A percentile compares a stretch with the other conserved stretches of the same genome.
Conservation (phyloP, 2,113 vertebrate genomes). For the Anarrhichthys ocellatus region DNA sequence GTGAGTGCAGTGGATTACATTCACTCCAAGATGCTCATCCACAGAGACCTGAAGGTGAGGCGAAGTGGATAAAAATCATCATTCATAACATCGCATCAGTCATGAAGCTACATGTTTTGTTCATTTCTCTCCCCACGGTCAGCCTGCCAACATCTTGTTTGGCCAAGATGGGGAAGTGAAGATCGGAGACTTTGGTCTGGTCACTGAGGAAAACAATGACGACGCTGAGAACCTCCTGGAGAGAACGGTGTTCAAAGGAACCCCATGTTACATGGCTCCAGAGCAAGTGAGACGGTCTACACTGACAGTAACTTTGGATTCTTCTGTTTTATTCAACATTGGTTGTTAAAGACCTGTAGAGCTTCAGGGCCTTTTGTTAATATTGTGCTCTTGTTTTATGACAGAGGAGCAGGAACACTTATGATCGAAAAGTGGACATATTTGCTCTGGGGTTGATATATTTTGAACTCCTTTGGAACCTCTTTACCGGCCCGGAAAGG, state of each 20-base stretch:
- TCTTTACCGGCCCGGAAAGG: conserved; percentile 50
- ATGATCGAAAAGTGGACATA: conserved; percentile 90
- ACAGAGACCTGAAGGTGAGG: conserved; percentile 84
- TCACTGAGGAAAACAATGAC: conserved; percentile 70
- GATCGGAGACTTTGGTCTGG: conserved; percentile 93
- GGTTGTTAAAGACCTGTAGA: neutral
- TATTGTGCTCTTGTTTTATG: conserved; percentile 1
- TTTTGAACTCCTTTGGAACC: conserved; percentile 85
- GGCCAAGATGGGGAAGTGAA: conserved; percentile 81
- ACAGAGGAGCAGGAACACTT: conserved; percentile 58
- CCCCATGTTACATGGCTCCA: conserved; percentile 80
- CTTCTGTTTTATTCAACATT: neutral
- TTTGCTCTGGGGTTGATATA: conserved; percentile 90
- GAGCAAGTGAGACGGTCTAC: conserved; percentile 73
- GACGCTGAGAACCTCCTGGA: conserved; percentile 45
- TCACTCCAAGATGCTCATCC: conserved; percentile 74
- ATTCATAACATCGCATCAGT: neutral
- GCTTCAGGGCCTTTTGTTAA: neutral
- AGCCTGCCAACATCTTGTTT: conserved; percentile 92
- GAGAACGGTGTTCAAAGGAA: conserved; percentile 72
- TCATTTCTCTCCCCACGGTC: conserved; percentile 2
- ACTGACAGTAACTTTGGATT: neutral
- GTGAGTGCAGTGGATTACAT: conserved; percentile 78
- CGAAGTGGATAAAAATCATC: neutral
- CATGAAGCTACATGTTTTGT: neutral